phyloP scores from a whole-genome alignment of 2,113 vertebrate genomes.

The Caloenas nicobarica region DNA sequence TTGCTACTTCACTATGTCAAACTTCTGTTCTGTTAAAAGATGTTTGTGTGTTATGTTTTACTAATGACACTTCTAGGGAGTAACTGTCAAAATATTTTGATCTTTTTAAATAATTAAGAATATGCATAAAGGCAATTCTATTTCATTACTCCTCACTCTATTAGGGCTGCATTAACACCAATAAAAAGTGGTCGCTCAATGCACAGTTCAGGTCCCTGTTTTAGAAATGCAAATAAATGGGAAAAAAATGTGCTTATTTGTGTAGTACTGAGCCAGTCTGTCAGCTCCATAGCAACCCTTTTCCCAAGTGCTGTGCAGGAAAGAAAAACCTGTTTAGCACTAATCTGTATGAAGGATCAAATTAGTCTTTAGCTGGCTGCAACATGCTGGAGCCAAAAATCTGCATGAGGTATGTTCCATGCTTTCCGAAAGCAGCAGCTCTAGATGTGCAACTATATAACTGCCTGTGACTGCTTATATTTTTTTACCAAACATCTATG shows the following conservation, averaged over 20 bases:
- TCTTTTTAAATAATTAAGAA: neutral
- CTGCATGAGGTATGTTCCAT: neutral
- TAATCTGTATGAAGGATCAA: neutral
- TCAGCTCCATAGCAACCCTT: slow-evolving; percentile 5
- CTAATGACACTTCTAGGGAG: neutral
- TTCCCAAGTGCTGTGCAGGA: neutral
- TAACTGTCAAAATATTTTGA: neutral
- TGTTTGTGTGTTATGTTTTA: neutral
- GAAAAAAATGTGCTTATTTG: neutral
- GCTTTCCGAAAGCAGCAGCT: neutral
- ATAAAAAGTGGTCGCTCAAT: neutral
- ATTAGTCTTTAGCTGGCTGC: neutral
- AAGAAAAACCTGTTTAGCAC: neutral
- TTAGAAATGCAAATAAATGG: neutral
- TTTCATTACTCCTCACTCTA: neutral
- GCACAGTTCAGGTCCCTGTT: neutral
- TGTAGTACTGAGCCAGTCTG: neutral
- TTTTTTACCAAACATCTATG: neutral
- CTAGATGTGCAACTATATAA: neutral
- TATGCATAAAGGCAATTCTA: neutral
- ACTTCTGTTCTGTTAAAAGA: neutral
- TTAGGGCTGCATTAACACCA: neutral
- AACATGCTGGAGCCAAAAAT: neutral
- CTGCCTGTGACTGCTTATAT: neutral
- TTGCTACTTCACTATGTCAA: neutral